Conservation (phyloP, 2,797 vertebrate genomes). For the Gymnopithys bicolor region DNA sequence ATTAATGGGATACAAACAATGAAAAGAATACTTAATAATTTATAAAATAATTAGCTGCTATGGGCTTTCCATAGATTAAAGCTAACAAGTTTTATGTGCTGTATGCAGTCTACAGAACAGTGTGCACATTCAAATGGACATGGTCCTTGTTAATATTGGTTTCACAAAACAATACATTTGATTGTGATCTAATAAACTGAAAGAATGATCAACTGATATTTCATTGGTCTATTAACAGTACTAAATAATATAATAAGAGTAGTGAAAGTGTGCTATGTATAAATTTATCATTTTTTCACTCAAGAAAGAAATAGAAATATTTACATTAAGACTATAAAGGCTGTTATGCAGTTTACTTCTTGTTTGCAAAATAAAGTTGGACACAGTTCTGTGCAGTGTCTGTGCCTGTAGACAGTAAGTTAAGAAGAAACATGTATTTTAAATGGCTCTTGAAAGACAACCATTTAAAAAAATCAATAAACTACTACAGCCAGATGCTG, state of each 20-base stretch:
- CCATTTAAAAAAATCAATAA: conserved; percentile 17
- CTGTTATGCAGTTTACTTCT: neutral
- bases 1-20: neutral
- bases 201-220: neutral
- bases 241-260: neutral
- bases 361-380: neutral
- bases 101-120: neutral
- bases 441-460: neutral
- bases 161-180: neutral
- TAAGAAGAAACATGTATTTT: neutral
- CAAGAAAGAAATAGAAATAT: neutral
- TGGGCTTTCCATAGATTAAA: neutral
- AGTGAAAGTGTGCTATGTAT: neutral
- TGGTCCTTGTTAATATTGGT: neutral
- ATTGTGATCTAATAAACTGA: neutral
- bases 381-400: neutral
- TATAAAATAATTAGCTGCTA: neutral
- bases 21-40: conserved; percentile 23
- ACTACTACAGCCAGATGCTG: neutral
- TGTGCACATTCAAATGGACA: neutral
- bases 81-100: neutral
- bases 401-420: neutral
- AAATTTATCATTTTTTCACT: neutral
- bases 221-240: neutral
- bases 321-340: neutral